A percentile compares a stretch with the other conserved stretches of the same genome.
Evolutionary conservation across 1,140 invertebrate genomes (phyloP).

Genomic region (Euschistus heros): DNA sequence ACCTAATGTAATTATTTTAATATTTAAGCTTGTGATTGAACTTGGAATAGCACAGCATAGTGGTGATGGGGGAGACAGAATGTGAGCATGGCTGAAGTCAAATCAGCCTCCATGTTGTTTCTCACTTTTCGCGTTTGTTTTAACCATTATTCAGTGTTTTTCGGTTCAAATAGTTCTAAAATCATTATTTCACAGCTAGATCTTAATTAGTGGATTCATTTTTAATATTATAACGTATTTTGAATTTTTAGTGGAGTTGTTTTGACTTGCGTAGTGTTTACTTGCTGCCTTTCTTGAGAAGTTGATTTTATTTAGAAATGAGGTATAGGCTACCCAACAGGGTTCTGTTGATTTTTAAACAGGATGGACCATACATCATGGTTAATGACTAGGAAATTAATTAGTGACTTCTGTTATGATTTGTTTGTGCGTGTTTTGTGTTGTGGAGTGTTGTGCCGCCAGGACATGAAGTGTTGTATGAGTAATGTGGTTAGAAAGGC

Average conservation of each 20-base stretch:
- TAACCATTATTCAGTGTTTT: neutral
- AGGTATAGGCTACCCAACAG: conserved; percentile 29
- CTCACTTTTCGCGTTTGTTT: neutral
- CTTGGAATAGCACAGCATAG: conserved; percentile 15
- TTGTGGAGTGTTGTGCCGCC: conserved; percentile 30
- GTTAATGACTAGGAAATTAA: conserved; percentile 26
- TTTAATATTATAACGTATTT: neutral
- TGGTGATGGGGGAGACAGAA: conserved; percentile 21
- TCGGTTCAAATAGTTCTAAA: neutral
- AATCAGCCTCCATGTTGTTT: conserved; percentile 21
- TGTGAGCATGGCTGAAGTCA: conserved; percentile 25
- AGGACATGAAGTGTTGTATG: conserved; percentile 29
- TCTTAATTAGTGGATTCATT: neutral
- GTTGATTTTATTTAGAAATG: conserved; percentile 35
- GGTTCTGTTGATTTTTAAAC: conserved; percentile 29
- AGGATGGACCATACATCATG: conserved; percentile 29
- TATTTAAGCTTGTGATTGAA: neutral
- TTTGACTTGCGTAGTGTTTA: conserved; percentile 43
- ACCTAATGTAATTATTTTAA: too few relatives aligned
- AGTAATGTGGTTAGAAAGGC: conserved; percentile 31
- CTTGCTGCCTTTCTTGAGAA: conserved; percentile 37
- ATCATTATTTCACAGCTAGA: neutral
- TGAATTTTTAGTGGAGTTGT: conserved; percentile 18
- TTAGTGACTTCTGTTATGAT: conserved; percentile 22
- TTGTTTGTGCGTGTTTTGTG: conserved; percentile 23